Evolutionary conservation across 37 sponge, comb jelly and placozoan genomes (phyloP).

Genomic region (Bolinopsis microptera): DNA sequence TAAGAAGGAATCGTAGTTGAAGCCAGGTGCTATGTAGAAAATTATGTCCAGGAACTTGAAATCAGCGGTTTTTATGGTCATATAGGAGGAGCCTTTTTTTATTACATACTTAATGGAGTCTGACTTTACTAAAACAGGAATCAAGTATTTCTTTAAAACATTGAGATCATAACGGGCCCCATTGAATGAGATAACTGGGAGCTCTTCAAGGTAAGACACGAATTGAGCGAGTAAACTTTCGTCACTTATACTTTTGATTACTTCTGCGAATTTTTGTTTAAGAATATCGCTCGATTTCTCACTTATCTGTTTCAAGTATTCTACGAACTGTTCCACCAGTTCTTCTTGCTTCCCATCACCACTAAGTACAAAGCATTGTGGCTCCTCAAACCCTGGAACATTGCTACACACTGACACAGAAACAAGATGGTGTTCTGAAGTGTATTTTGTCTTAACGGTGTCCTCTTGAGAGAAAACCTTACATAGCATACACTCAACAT

Average conservation of each 20-base stretch:
- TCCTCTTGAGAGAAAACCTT: background rate
- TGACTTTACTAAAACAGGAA: background rate
- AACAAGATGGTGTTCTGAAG: background rate
- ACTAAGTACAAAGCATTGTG: background rate
- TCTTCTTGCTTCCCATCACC: background rate
- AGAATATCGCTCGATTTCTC: background rate
- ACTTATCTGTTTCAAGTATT: background rate
- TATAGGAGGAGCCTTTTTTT: background rate
- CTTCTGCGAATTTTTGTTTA: background rate
- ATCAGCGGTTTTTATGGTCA: background rate
- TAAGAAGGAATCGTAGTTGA: background rate
- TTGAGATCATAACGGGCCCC: background rate
- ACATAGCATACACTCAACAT: conserved; percentile 15
- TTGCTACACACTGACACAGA: conserved; percentile 8
- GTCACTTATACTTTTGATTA: background rate
- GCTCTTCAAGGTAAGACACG: background rate
- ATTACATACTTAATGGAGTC: background rate
- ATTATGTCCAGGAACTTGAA: background rate
- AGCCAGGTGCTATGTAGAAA: background rate
- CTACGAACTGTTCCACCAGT: background rate
- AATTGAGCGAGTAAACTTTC: background rate
- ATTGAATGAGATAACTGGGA: background rate
- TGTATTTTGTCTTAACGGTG: background rate
- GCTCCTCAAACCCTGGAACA: background rate
- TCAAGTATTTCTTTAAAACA: background rate